These are phyloP conservation scores for Lithobius niger DNA, from an alignment of 1,140 invertebrate genomes.

Conservation along the genomic window DNA sequence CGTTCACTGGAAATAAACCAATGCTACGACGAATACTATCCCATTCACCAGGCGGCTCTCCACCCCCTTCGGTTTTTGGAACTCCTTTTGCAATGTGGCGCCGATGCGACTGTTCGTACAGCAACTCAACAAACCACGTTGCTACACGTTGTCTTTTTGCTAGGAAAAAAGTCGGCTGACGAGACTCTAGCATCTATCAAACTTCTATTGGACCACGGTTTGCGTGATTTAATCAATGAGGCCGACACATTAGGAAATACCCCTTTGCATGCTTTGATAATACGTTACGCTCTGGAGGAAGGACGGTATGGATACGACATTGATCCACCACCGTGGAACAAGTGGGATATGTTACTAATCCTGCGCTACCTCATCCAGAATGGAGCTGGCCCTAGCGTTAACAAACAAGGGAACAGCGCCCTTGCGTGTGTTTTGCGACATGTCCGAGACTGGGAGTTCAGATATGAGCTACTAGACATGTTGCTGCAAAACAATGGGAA, in stretches of 20 bases:
- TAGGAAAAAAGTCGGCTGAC: slow-evolving; percentile 46
- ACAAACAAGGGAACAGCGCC: slow-evolving; percentile 53
- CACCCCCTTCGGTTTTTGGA: slow-evolving; percentile 52
- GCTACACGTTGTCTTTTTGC: slow-evolving; percentile 40
- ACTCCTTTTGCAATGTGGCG: slow-evolving; percentile 45
- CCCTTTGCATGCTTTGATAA: slow-evolving; percentile 46
- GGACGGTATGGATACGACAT: slow-evolving; percentile 46
- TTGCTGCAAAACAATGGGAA: slow-evolving; percentile 49
- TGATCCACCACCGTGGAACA: slow-evolving; percentile 22
- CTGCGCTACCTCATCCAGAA: slow-evolving; percentile 39
- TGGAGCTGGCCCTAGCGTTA: slow-evolving; percentile 50
- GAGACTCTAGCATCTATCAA: slow-evolving; percentile 50
- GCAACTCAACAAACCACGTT: slow-evolving; percentile 59
- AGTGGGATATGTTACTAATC: slow-evolving; percentile 46
- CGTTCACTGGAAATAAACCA: slow-evolving; percentile 55
- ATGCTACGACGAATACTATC: slow-evolving; percentile 59
- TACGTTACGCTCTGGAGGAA: slow-evolving; percentile 55
- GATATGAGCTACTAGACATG: slow-evolving; percentile 56
- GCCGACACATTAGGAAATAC: slow-evolving; percentile 51
- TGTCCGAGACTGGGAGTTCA: slow-evolving; percentile 59
- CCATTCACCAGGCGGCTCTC: slow-evolving; percentile 54
- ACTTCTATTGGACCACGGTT: slow-evolving; percentile 45
- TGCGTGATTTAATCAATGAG: slow-evolving; percentile 54
- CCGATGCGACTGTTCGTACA: slow-evolving; percentile 49
- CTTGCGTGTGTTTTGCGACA: slow-evolving; percentile 55